phyloP scores from a whole-genome alignment of 2,888 invertebrate species.

The Torymus auratus region DNA sequence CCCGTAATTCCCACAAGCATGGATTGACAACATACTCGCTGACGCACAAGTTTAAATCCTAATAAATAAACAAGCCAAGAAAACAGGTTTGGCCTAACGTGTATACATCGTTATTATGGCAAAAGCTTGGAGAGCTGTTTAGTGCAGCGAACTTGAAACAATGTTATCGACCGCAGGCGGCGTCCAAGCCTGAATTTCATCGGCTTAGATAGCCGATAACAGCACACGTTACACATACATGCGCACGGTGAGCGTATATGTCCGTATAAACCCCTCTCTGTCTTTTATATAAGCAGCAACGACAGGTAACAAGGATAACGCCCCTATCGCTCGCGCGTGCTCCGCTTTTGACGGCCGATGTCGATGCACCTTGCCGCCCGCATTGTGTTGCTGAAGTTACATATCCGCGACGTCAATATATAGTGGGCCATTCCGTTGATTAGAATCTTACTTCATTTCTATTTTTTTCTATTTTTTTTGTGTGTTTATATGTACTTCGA shows the following conservation, averaged over 20 bases:
- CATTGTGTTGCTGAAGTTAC: conserved; percentile 53
- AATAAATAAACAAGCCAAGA: too few species aligned
- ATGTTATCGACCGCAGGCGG: conserved; percentile 20
- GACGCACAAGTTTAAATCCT: too few species aligned
- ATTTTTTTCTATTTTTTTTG: too few species aligned
- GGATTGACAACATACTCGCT: too few species aligned
- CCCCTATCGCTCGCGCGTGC: conserved; percentile 58
- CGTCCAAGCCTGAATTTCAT: conserved; percentile 25
- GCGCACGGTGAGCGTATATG: too few species aligned
- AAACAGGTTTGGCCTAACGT: too few species aligned
- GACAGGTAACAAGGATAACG: conserved; percentile 58
- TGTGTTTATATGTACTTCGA: too few species aligned
- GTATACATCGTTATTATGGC: too few species aligned
- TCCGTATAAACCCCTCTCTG: not conserved
- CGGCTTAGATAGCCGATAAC: conserved; percentile 38
- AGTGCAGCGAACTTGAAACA: conserved; percentile 45
- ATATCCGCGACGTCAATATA: conserved; percentile 26
- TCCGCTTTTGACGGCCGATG: conserved; percentile 33
- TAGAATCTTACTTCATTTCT: not conserved
- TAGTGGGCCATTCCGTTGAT: conserved; percentile 3
- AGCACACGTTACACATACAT: not conserved
- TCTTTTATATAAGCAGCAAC: not conserved
- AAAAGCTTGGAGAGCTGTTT: too few species aligned
- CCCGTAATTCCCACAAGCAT: too few species aligned
- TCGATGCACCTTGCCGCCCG: conserved; percentile 67